Percentiles rank a stretch among this genome's conserved stretches.
phyloP scores from a whole-genome alignment of 1,140 invertebrate genomes.

The Drosophila takahashii region DNA sequence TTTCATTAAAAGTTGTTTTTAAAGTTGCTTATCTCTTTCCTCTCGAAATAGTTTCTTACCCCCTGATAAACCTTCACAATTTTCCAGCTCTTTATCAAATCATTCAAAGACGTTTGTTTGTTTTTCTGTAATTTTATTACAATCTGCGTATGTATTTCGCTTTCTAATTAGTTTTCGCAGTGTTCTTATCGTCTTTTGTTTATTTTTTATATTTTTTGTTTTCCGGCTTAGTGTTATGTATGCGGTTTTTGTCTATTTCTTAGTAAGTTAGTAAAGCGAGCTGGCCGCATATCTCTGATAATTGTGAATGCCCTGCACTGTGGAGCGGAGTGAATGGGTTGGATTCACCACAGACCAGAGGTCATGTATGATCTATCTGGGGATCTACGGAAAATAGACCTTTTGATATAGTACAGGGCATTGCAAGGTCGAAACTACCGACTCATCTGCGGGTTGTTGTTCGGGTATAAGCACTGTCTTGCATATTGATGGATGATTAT shows the following conservation, averaged over 20 bases:
- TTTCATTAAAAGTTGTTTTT: background rate
- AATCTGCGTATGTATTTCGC: conserved; percentile 66
- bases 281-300: conserved; percentile 25
- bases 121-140: conserved; percentile 76
- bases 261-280: conserved; percentile 45
- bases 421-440: conserved; percentile 26
- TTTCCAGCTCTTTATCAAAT: conserved; percentile 28
- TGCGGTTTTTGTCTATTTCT: conserved; percentile 22
- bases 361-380: background rate
- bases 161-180: conserved; percentile 61
- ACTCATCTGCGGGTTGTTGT: conserved; percentile 2
- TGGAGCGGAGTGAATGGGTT: conserved; percentile 14
- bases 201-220: conserved; percentile 44
- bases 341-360: conserved; percentile 19
- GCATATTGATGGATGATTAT: conserved; percentile 47
- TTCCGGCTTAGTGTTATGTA: conserved; percentile 50
- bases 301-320: conserved; percentile 17
- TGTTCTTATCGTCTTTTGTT: conserved; percentile 48
- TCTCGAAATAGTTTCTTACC: background rate
- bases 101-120: conserved; percentile 55
- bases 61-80: background rate
- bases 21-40: background rate
- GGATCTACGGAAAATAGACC: background rate
- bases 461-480: conserved; percentile 33
- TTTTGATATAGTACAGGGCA: conserved; percentile 7